Percentiles rank a stretch among this genome's conserved stretches.
These are phyloP conservation scores for Xenopus petersii DNA, from an alignment of 2,797 vertebrate genomes.

Conservation along the genomic window DNA sequence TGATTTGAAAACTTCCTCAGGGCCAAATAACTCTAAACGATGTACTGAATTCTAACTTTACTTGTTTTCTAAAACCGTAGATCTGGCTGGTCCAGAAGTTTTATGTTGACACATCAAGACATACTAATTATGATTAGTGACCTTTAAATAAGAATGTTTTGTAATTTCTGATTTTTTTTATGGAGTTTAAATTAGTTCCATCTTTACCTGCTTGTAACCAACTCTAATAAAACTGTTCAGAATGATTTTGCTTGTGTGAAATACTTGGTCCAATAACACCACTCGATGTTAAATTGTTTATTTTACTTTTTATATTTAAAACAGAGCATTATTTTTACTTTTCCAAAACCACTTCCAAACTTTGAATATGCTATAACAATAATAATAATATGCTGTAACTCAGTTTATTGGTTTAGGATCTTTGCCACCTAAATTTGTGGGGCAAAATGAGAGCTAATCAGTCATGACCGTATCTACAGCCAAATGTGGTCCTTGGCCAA, in stretches of 20 bases:
- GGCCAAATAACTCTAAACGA: conserved; percentile 24
- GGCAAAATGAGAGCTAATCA: no score
- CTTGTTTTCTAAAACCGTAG: background rate
- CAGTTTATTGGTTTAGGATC: no score
- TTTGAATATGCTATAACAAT: no score
- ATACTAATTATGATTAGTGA: background rate
- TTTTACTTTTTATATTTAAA: no score
- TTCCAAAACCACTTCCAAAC: no score
- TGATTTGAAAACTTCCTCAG: conserved; percentile 22
- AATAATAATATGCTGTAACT: no score
- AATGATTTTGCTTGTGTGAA: conserved; percentile 44
- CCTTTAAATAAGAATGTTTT: conserved; percentile 25
- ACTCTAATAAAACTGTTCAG: conserved; percentile 39
- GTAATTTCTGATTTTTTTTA: conserved; percentile 8
- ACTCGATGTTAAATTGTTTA: no score
- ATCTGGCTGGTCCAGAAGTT: conserved; percentile 45
- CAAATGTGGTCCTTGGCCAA: no score
- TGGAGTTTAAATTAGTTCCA: conserved; percentile 13
- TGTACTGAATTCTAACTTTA: conserved; percentile 1
- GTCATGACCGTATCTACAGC: no score
- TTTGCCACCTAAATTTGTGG: no score
- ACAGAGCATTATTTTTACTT: no score
- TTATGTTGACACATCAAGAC: background rate
- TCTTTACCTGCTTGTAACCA: conserved; percentile 37
- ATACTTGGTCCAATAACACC: conserved; percentile 18